Conservation (phyloP, 2,888 invertebrate species). For the Latrodectus elegans region DNA sequence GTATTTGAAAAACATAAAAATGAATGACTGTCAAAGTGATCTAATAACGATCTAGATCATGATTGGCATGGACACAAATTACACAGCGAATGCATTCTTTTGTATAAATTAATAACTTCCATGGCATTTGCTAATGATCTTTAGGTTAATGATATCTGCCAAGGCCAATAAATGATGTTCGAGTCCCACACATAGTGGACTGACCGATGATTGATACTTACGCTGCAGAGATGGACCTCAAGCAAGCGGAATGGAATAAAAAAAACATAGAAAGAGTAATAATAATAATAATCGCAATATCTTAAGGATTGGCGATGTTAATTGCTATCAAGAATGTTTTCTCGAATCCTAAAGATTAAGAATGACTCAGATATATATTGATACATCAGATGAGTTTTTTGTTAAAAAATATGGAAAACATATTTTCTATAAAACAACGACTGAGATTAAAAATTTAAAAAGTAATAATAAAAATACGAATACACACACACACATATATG, state of each 20-base stretch:
- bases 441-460: no score
- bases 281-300: slow-evolving; percentile 33
- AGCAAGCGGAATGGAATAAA: slow-evolving; percentile 7
- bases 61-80: slow-evolving; percentile 66
- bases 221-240: slow-evolving; percentile 18
- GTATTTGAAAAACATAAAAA: background rate
- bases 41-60: slow-evolving; percentile 53
- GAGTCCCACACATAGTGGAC: slow-evolving; percentile 50
- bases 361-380: no score
- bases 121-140: slow-evolving; percentile 65
- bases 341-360: background rate
- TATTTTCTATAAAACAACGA: no score
- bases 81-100: slow-evolving; percentile 61
- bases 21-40: slow-evolving; percentile 19
- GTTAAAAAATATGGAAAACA: no score
- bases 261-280: slow-evolving; percentile 9
- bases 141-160: slow-evolving; percentile 63
- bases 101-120: slow-evolving; percentile 69
- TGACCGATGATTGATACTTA: slow-evolving; percentile 60
- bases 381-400: no score
- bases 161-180: slow-evolving; percentile 65
- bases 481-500: no score
- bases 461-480: no score
- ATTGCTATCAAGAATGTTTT: background rate
- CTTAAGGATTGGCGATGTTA: slow-evolving; percentile 16